Percentiles rank a stretch among this genome's conserved stretches.
phyloP scores from a whole-genome alignment of 1,140 invertebrate species.

The Ladona fulva region DNA sequence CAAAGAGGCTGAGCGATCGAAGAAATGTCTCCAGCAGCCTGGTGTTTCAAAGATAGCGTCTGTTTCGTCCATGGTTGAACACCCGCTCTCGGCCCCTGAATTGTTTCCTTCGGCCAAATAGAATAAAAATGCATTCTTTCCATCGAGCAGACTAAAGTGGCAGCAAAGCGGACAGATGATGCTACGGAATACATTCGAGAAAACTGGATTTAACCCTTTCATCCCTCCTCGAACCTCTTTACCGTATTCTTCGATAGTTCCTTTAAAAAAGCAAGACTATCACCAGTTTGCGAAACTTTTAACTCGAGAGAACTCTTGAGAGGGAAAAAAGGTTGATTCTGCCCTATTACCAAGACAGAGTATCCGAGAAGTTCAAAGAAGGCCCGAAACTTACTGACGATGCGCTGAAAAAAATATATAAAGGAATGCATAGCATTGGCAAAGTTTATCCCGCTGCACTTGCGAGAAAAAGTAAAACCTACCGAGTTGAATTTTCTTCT shows the following conservation, averaged over 20 bases:
- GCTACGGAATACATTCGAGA: neutral
- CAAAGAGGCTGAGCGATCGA: no score
- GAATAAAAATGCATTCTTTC: no score
- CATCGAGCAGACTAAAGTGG: no score
- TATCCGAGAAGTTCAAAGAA: conserved; percentile 1
- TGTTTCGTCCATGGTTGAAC: no score
- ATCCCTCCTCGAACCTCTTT: neutral
- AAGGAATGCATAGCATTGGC: neutral
- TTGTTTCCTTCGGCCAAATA: no score
- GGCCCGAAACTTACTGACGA: neutral
- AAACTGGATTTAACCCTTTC: neutral
- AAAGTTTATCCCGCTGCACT: neutral
- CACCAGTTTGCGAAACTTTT: conserved; percentile 4
- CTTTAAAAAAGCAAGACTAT: neutral
- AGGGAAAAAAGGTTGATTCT: neutral
- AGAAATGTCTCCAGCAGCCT: no score
- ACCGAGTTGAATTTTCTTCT: no score
- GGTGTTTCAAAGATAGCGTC: no score
- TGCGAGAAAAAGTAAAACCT: no score
- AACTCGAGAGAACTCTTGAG: neutral
- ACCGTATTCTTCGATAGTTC: neutral
- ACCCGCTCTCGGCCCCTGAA: no score
- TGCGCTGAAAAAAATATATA: neutral
- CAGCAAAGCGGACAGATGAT: neutral
- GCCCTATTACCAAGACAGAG: neutral